Evolutionary conservation across 2,888 invertebrate species (phyloP).

Genomic region (Parascotia fuliginaria): DNA sequence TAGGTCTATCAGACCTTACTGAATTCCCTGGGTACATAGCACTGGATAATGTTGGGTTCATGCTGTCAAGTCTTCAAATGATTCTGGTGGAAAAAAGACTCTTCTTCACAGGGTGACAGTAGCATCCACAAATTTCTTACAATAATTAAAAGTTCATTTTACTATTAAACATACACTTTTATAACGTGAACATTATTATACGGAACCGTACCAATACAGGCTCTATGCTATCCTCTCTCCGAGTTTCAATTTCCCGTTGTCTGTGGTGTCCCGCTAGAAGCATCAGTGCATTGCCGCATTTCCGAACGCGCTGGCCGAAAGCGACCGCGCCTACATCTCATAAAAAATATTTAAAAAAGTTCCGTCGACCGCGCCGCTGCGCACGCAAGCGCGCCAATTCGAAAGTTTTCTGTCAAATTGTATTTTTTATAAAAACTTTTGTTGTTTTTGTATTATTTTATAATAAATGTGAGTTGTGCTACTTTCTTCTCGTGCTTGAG

Average conservation of each 20-base stretch:
- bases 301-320: constrained; percentile 48
- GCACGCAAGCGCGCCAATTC: constrained; percentile 36
- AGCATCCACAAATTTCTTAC: no score
- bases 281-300: constrained; percentile 40
- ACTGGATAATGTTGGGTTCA: no score
- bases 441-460: constrained; percentile 10
- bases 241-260: constrained; percentile 61
- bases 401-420: constrained; percentile 22
- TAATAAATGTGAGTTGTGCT: constrained; percentile 48
- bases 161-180: no score
- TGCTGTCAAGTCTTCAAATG: no score
- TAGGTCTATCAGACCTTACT: no score
- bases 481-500: constrained; percentile 48
- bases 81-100: no score
- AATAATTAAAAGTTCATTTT: no score
- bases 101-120: no score
- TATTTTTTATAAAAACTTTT: constrained; percentile 13
- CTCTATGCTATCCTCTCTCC: constrained; percentile 65
- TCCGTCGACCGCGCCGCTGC: constrained; percentile 13
- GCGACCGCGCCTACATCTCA: constrained; percentile 32
- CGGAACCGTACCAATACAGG: background rate
- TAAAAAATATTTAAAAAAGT: constrained; percentile 22
- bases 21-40: no score
- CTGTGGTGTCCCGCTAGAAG: constrained; percentile 52
- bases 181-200: no score